phyloP scores from a whole-genome alignment of 2,888 invertebrate species.

The Eristalis tenax region DNA sequence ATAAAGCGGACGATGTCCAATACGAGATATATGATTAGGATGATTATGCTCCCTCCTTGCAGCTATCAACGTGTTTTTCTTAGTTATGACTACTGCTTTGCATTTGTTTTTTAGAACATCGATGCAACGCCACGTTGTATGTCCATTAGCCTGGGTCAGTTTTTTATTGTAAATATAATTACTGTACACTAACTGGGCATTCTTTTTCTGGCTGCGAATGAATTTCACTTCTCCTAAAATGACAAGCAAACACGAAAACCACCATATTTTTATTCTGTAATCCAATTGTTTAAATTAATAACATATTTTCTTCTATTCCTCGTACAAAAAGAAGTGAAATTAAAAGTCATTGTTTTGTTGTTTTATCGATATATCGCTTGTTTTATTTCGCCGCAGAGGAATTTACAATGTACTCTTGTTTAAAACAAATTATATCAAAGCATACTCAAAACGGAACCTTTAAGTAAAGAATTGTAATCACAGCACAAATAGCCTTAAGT shows the following conservation, averaged over 20 bases:
- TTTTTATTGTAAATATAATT: slow-evolving; percentile 81
- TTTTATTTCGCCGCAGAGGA: slow-evolving; percentile 24
- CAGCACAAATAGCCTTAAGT: neutral
- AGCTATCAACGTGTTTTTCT: slow-evolving; percentile 77
- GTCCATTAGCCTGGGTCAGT: slow-evolving; percentile 81
- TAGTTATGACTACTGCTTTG: slow-evolving; percentile 81
- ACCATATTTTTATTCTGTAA: slow-evolving; percentile 46
- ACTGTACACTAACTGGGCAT: slow-evolving; percentile 81
- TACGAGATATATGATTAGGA: slow-evolving; percentile 77
- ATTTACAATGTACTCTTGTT: slow-evolving; percentile 13
- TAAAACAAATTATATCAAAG: slow-evolving; percentile 5
- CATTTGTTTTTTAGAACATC: slow-evolving; percentile 80
- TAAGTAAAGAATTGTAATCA: neutral
- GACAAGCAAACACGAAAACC: slow-evolving; percentile 56
- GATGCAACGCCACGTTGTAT: slow-evolving; percentile 81
- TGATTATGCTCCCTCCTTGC: slow-evolving; percentile 80
- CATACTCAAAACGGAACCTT: slow-evolving; percentile 11
- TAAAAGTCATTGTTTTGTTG: slow-evolving; percentile 43
- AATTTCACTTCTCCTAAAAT: slow-evolving; percentile 77
- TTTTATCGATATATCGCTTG: slow-evolving; percentile 25
- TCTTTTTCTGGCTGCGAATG: slow-evolving; percentile 82
- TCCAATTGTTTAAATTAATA: slow-evolving; percentile 34
- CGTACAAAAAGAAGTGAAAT: slow-evolving; percentile 24
- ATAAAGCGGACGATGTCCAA: slow-evolving; percentile 79
- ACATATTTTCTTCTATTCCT: slow-evolving; percentile 17